Evolutionary conservation across 2,797 vertebrate genomes (phyloP).

Genomic region (Tarsius wallacei): DNA sequence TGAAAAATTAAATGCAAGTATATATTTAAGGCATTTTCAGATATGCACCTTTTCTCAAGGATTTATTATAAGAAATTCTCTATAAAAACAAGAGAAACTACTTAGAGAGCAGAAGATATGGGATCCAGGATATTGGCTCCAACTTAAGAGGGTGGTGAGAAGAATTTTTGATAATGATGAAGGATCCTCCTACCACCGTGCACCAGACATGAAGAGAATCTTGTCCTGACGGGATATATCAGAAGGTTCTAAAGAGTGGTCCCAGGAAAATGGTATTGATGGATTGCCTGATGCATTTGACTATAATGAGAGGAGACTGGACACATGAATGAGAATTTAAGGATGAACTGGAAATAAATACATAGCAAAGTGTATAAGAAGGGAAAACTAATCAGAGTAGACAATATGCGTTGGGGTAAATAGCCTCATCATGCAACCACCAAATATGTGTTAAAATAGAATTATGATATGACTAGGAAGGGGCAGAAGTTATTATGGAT

Average conservation of each 20-base stretch:
- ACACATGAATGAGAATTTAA: neutral
- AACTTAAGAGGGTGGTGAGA: neutral
- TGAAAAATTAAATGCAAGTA: neutral
- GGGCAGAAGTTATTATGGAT: neutral
- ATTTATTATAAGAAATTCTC: neutral
- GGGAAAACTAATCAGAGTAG: neutral
- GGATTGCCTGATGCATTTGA: neutral
- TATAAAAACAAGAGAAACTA: neutral
- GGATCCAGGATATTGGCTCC: neutral
- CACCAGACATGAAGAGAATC: neutral
- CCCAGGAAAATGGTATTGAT: neutral
- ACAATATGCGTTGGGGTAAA: neutral
- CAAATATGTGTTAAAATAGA: neutral
- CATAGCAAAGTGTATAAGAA: neutral
- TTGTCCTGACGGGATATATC: neutral
- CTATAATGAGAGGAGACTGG: neutral
- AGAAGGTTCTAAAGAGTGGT: neutral
- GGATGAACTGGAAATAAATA: neutral
- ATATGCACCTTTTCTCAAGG: neutral
- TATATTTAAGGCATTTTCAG: neutral
- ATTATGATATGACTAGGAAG: neutral
- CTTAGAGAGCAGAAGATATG: neutral
- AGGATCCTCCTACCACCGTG: neutral
- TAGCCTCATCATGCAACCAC: neutral
- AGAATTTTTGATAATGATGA: neutral